Evolutionary conservation across 2,888 invertebrate species (phyloP).

Genomic region (Marronus borbonicus): DNA sequence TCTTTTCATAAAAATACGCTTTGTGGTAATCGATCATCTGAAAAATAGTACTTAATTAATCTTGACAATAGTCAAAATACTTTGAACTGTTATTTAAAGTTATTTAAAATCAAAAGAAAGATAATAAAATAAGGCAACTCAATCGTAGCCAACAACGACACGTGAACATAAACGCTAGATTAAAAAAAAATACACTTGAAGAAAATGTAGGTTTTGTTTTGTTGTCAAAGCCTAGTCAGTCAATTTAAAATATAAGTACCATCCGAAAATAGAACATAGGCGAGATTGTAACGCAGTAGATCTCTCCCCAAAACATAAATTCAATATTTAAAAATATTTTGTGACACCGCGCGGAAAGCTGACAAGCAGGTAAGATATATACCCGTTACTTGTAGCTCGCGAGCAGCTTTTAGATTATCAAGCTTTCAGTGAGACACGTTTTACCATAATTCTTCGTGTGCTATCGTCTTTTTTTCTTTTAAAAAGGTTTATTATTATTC

Average conservation of each 20-base stretch:
- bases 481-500: neutral
- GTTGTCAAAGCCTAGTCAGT: conserved; percentile 29
- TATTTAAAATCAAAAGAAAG: conserved; percentile 16
- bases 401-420: conserved; percentile 15
- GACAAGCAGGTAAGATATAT: conserved; percentile 29
- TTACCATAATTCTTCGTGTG: conserved; percentile 14
- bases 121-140: too few relatives aligned
- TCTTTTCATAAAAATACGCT: neutral
- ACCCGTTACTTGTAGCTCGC: conserved; percentile 2
- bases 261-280: conserved; percentile 17
- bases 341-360: conserved; percentile 14
- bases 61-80: conserved; percentile 33
- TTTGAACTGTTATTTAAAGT: conserved; percentile 11
- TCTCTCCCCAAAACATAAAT: conserved; percentile 21
- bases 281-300: neutral
- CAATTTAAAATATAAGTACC: conserved; percentile 35
- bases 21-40: neutral
- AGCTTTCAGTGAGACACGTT: conserved; percentile 6
- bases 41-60: conserved; percentile 22
- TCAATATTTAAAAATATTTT: conserved; percentile 35
- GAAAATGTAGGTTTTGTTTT: conserved; percentile 27
- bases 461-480: conserved; percentile 3
- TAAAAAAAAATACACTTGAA: conserved; percentile 23
- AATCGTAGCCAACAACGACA: neutral
- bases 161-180: neutral